Evolutionary conservation across 2,888 invertebrate species (phyloP), one percentile per base, ranked within the genome.

Genomic region (Aspidapion aeneum): DNA sequence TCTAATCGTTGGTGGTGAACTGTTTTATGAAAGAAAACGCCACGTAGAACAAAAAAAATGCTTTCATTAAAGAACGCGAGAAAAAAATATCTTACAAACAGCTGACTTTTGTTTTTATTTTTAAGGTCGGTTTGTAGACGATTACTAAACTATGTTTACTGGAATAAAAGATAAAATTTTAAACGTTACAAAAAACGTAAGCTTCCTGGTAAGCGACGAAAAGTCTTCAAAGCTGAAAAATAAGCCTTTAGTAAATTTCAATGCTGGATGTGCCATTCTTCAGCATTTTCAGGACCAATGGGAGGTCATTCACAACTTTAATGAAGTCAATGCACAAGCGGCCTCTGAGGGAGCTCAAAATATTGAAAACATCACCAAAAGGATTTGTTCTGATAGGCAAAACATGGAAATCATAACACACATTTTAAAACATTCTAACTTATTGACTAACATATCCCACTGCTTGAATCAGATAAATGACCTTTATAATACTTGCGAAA

Each of bases 221-320:
- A 63, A 49, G 7, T 18, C 21, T 21, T 19, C 55, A 57, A 67
- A 65, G 61, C 59, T 56, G 1, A 60, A 62, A 12, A 68, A 66
- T 35, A 68, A 66, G 35, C 61, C 62, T 1, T 17, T 18, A 17
- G 76, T 83, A 20, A 83, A 86, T 75, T 80, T 81, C 58, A 84
- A 87, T 73, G 89, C 89, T 69, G 91, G 91, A 2, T 86, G 86
- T 35, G 86, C 86, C 66, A 79, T 91, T 65, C 77, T 91, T 57
- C 85, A 86, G 66, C 86, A 88, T 77, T 91, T 88, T 77, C 90
- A 91, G 76, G 81, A 86, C 56, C 82, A 88, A 66, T 92, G 91
- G 91, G 85, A 84, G 18, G 85, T 87, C 70, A 75, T 91, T 55
- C 91, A 91, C 69, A 82, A 84, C 67, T 82, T 86, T 63, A 87